Evolutionary conservation across 2,113 vertebrate genomes (phyloP).

Genomic region (Dascyllus trimaculatus): DNA sequence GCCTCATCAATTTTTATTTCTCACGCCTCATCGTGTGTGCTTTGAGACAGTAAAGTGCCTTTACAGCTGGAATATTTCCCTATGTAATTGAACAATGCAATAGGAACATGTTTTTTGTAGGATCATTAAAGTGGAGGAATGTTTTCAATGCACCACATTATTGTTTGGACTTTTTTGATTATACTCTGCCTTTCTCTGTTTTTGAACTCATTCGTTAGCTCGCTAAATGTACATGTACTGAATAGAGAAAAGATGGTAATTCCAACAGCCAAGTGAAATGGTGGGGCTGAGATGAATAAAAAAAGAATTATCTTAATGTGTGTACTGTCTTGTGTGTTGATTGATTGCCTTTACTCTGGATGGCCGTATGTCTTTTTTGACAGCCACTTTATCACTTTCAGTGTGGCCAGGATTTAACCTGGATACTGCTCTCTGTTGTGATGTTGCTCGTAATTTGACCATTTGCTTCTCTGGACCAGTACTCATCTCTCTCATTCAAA

Average conservation of each 20-base stretch:
- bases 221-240: neutral
- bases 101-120: neutral
- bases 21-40: neutral
- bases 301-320: neutral
- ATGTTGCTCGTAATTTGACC: constrained; percentile 4
- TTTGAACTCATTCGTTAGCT: neutral
- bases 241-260: constrained; percentile 1
- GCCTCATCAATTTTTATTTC: constrained; percentile 14
- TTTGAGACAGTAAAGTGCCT: neutral
- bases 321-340: constrained; percentile 23
- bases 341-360: constrained; percentile 29
- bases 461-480: constrained; percentile 5
- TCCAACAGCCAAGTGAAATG: constrained; percentile 10
- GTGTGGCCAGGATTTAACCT: constrained; percentile 5
- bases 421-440: neutral
- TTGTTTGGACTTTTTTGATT: constrained; percentile 3
- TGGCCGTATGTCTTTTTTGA: constrained; percentile 33
- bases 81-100: neutral
- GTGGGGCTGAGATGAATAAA: neutral
- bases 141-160: constrained; percentile 13
- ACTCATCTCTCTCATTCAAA: neutral
- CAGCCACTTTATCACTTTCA: constrained; percentile 38
- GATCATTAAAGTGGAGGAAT: constrained; percentile 3
- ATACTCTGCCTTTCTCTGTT: neutral
- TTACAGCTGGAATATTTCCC: neutral